Conservation (phyloP, 30 jellyfish, hydroid and myxozoan species). For the Calvadosia cruxmelitensis region DNA sequence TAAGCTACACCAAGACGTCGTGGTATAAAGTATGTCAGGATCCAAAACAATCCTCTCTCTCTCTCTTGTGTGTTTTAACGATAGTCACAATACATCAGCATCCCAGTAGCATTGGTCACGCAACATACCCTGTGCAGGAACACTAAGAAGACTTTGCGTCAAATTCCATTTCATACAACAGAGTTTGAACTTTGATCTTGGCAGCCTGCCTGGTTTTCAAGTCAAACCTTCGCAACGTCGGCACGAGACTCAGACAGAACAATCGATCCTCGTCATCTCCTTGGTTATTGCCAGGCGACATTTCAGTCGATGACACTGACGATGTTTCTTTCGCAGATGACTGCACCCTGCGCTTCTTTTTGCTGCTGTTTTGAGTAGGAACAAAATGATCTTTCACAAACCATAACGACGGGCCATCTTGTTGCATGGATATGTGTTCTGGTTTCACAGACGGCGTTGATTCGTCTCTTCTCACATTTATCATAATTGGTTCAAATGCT, state of each 20-base stretch:
- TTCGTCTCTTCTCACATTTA: not conserved
- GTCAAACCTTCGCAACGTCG: conserved; percentile 40
- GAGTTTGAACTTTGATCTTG: conserved; percentile 38
- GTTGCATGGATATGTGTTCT: too few relatives aligned
- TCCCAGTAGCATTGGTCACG: too few relatives aligned
- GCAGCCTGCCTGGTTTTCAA: conserved; percentile 43
- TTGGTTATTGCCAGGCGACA: not conserved
- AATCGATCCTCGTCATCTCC: conserved; percentile 33
- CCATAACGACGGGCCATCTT: too few relatives aligned
- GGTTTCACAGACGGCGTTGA: not conserved
- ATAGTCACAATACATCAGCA: too few relatives aligned
- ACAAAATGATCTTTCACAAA: too few relatives aligned
- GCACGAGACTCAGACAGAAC: conserved; percentile 45
- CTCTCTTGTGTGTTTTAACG: too few relatives aligned
- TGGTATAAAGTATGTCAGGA: too few relatives aligned
- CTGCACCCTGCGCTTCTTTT: not conserved
- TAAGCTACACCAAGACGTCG: too few relatives aligned
- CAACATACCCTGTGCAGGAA: too few relatives aligned
- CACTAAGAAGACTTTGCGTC: conserved; percentile 9
- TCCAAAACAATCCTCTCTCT: too few relatives aligned
- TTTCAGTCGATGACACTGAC: not conserved
- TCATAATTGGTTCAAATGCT: not conserved
- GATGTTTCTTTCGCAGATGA: not conserved
- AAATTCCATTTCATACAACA: conserved; percentile 47
- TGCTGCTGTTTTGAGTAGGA: not conserved